Percentiles rank a stretch among this genome's conserved stretches.
These are phyloP conservation scores for Xiphophorus hellerii DNA, from an alignment of 2,113 vertebrate genomes.

Conservation along the genomic window DNA sequence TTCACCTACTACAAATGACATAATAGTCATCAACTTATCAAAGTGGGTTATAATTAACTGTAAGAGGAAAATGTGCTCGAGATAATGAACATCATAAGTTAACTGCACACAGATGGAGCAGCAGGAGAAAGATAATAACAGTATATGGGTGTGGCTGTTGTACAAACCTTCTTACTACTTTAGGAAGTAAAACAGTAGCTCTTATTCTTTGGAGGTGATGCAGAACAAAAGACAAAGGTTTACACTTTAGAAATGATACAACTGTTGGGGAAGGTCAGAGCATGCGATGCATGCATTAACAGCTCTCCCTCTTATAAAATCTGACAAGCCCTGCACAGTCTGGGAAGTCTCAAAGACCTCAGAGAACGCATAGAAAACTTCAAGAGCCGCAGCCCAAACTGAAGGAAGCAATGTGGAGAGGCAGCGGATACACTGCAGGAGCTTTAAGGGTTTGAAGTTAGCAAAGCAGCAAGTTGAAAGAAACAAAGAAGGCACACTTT, in stretches of 20 bases:
- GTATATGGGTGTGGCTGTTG: conserved; percentile 55
- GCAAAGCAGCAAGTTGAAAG: conserved; percentile 65
- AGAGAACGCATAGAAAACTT: conserved; percentile 66
- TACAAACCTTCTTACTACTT: conserved; percentile 46
- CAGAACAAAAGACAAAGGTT: conserved; percentile 58
- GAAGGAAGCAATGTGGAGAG: conserved; percentile 59
- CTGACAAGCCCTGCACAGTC: conserved; percentile 51
- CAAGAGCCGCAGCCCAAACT: conserved; percentile 67
- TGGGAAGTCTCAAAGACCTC: conserved; percentile 63
- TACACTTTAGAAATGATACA: conserved; percentile 63
- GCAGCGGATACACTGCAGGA: conserved; percentile 61
- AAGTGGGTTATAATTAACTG: conserved; percentile 78
- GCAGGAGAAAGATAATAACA: conserved; percentile 45
- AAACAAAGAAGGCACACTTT: conserved; percentile 66
- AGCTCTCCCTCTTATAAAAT: conserved; percentile 70
- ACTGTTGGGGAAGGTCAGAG: conserved; percentile 66
- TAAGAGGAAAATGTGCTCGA: conserved; percentile 68
- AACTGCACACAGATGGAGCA: conserved; percentile 52
- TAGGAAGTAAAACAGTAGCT: conserved; percentile 48
- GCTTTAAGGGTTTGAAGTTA: conserved; percentile 72
- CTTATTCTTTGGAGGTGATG: conserved; percentile 21
- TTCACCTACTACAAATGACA: conserved; percentile 69
- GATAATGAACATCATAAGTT: conserved; percentile 70
- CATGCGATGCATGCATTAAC: conserved; percentile 66
- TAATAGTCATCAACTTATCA: conserved; percentile 78